phyloP scores from a whole-genome alignment of 2,113 vertebrate genomes.

The Takifugu bimaculatus region DNA sequence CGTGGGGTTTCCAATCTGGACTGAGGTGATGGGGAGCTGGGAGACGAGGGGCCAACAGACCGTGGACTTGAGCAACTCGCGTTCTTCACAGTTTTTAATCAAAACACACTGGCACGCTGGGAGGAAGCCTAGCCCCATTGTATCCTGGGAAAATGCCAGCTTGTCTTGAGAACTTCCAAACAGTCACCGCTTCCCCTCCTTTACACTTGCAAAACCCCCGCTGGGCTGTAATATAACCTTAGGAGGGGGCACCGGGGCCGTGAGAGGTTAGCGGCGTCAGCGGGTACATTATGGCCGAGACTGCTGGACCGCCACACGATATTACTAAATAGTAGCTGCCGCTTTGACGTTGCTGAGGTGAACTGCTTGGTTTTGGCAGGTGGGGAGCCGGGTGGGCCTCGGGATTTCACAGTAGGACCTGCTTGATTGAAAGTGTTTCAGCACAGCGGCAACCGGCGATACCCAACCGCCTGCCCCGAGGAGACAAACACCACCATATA shows the following conservation, averaged over 20 bases:
- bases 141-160: slow-evolving; percentile 71
- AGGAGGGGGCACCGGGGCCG: slow-evolving; percentile 51
- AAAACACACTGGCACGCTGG: slow-evolving; percentile 71
- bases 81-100: slow-evolving; percentile 67
- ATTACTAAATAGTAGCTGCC: slow-evolving; percentile 75
- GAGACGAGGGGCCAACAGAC: slow-evolving; percentile 30
- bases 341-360: slow-evolving; percentile 77
- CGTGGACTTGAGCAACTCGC: slow-evolving; percentile 48
- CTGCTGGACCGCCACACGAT: slow-evolving; percentile 59
- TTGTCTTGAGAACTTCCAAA: slow-evolving; percentile 65
- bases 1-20: slow-evolving; percentile 5
- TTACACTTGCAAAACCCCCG: slow-evolving; percentile 55
- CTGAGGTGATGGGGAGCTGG: slow-evolving; percentile 18
- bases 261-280: slow-evolving; percentile 61
- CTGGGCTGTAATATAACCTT: slow-evolving; percentile 76
- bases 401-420: slow-evolving; percentile 58
- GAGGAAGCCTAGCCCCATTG: slow-evolving; percentile 56
- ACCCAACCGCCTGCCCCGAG: slow-evolving; percentile 52
- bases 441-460: slow-evolving; percentile 57
- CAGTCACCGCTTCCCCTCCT: slow-evolving; percentile 57
- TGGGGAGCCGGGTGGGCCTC: slow-evolving; percentile 53
- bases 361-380: slow-evolving; percentile 55
- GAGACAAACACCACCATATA: slow-evolving; percentile 62
- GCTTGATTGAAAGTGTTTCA: slow-evolving; percentile 75
- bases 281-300: slow-evolving; percentile 61